Evolutionary conservation across 2,797 vertebrate species (phyloP).

Genomic region (Sebastes diploproa): DNA sequence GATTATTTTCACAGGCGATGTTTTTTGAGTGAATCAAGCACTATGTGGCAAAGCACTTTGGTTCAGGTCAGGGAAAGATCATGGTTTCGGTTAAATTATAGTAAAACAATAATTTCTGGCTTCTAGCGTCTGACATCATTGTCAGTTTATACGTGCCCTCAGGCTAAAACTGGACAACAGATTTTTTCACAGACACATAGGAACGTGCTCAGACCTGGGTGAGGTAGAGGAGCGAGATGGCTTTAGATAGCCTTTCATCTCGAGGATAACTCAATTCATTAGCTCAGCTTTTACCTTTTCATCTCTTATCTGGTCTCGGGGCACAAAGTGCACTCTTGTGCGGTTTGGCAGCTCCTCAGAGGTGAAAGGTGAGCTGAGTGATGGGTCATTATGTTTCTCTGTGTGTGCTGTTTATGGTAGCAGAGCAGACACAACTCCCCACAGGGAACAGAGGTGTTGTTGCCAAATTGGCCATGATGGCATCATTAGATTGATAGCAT

Average conservation of each 20-base stretch:
- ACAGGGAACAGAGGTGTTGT: constrained; percentile 40
- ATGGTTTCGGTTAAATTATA: background rate
- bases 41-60: background rate
- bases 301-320: constrained; percentile 60
- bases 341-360: constrained; percentile 51
- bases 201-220: constrained; percentile 39
- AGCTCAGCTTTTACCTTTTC: constrained; percentile 47
- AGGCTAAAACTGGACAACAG: background rate
- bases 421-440: constrained; percentile 30
- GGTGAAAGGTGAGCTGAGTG: constrained; percentile 68
- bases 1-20: background rate
- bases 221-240: constrained; percentile 30
- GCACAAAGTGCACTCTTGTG: constrained; percentile 56
- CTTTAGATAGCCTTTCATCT: constrained; percentile 50
- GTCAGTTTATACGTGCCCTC: background rate
- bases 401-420: constrained; percentile 31
- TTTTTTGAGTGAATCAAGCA: background rate
- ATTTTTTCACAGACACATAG: background rate
- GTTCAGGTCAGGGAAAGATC: background rate
- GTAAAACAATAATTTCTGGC: background rate
- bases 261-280: constrained; percentile 50
- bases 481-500: constrained; percentile 57
- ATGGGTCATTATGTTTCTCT: constrained; percentile 52
- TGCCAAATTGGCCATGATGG: constrained; percentile 48
- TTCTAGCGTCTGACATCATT: background rate